Evolutionary conservation across 64 coral and sea anemone genomes (phyloP).

Genomic region (Montipora cactus): DNA sequence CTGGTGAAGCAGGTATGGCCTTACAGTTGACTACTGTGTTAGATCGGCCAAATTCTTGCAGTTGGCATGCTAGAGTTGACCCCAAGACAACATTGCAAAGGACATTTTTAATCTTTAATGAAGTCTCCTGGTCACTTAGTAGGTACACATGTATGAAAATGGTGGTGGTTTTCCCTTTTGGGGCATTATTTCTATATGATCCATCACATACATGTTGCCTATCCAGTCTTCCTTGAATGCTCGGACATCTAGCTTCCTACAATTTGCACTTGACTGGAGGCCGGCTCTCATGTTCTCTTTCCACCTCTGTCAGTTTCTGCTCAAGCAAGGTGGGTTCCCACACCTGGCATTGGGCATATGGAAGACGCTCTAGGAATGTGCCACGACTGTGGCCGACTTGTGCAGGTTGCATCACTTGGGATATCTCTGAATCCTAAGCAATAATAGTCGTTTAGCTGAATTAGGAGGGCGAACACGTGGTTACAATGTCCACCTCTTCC

Average conservation of each 20-base stretch:
- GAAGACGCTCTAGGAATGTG: not conserved
- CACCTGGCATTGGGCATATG: not conserved
- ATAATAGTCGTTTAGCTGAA: too few species aligned
- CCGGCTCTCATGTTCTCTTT: not conserved
- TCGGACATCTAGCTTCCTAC: not conserved
- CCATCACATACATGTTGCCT: not conserved
- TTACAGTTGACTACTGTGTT: not conserved
- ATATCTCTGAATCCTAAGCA: too few species aligned
- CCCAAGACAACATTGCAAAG: not conserved
- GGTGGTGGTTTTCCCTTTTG: not conserved
- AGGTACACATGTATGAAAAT: not conserved
- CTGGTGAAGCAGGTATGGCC: not conserved
- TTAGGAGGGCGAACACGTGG: conserved; percentile 65
- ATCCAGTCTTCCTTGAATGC: not conserved
- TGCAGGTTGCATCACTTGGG: too few species aligned
- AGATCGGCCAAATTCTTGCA: not conserved
- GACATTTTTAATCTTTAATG: not conserved
- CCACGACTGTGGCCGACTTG: not conserved
- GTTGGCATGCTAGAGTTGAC: not conserved
- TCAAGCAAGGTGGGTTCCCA: not conserved
- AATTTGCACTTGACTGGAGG: not conserved
- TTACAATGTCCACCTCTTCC: conserved; percentile 62
- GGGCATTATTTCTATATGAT: not conserved
- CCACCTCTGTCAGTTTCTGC: not conserved
- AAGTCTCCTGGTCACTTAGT: not conserved